A percentile compares a stretch with the other conserved stretches of the same genome.
phyloP scores from a whole-genome alignment of 2,797 vertebrate genomes.

The Darevskia mixta region DNA sequence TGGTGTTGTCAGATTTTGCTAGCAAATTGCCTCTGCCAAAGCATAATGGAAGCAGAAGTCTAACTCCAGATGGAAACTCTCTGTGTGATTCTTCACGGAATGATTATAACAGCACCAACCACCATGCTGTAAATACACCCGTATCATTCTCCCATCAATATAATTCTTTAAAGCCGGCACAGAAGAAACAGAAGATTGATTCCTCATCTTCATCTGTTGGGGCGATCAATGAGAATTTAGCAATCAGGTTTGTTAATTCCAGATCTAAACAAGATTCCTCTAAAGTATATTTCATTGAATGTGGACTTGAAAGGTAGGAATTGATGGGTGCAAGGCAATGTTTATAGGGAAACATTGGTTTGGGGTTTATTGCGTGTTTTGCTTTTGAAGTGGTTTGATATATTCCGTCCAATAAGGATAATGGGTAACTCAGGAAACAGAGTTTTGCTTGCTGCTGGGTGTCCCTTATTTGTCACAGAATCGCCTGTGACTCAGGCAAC shows the following conservation, averaged over 20 bases:
- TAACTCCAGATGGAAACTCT: conserved; percentile 14
- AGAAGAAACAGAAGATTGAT: conserved; percentile 91
- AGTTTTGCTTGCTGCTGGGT: not conserved
- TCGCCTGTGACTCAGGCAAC: not conserved
- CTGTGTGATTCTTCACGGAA: conserved; percentile 27
- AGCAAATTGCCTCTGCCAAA: conserved; percentile 71
- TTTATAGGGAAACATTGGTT: not conserved
- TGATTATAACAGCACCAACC: conserved; percentile 19
- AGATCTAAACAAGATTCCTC: conserved; percentile 24
- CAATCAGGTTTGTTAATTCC: conserved; percentile 70
- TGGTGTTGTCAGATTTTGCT: conserved; percentile 88
- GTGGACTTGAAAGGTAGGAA: conserved; percentile 12
- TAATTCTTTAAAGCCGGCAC: conserved; percentile 81
- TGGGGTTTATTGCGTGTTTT: conserved; percentile 1
- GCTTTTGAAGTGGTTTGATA: not conserved
- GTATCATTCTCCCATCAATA: conserved; percentile 31
- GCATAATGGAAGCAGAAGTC: conserved; percentile 44
- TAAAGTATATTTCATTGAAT: conserved; percentile 22
- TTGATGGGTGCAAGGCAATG: conserved; percentile 16
- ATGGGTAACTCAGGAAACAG: not conserved
- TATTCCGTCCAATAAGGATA: not conserved
- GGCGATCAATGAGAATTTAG: conserved; percentile 50
- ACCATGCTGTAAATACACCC: conserved; percentile 52
- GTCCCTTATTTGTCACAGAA: not conserved
- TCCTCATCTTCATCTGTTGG: conserved; percentile 74